Evolutionary conservation across 2,888 invertebrate genomes (phyloP).

Genomic region (Athrips mouffetella): DNA sequence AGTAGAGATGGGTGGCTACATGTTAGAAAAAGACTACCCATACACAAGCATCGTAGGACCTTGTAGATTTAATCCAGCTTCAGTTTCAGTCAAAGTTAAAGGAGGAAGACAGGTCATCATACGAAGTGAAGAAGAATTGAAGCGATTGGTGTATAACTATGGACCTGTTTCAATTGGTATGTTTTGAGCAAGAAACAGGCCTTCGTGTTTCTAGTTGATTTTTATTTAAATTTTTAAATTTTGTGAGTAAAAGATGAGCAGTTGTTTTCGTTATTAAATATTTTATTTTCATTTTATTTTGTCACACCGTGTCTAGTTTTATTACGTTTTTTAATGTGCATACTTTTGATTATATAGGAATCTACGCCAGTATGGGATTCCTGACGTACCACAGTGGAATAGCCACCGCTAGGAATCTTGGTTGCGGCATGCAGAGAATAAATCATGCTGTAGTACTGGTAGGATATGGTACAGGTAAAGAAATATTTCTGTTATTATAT

Average conservation of each 20-base stretch:
- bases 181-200: no score
- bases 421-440: not conserved
- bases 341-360: no score
- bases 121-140: not conserved
- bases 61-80: not conserved
- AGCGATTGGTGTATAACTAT: not conserved
- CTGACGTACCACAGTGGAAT: not conserved
- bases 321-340: no score
- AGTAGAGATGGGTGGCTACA: not conserved
- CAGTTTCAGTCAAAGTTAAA: not conserved
- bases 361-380: not conserved
- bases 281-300: no score
- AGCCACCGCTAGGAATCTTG: not conserved
- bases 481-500: no score
- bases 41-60: not conserved
- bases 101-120: not conserved
- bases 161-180: not conserved
- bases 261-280: no score
- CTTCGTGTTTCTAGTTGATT: no score
- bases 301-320: no score
- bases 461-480: constrained; percentile 9
- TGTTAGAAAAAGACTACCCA: constrained; percentile 1
- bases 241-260: no score
- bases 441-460: constrained; percentile 12
- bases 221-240: no score